Evolutionary conservation across 2,113 vertebrate species (phyloP), one percentile per base, ranked within the genome.

Genomic region (human): DNA sequence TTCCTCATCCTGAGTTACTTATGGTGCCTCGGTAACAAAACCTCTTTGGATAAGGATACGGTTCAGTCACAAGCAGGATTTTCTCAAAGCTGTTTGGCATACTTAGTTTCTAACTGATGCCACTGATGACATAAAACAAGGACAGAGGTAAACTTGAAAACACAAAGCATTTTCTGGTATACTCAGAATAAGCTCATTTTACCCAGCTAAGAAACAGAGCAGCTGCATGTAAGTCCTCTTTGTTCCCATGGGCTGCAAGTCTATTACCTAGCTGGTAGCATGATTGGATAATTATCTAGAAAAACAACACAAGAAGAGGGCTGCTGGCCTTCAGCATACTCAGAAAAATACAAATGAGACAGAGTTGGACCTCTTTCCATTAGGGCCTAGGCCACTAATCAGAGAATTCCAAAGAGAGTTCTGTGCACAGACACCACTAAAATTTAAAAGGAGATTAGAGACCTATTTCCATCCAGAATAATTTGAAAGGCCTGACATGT

Each of bases 401-500:
- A 88, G 87, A 96, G 64, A 96, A 92, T 84, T 94, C 73, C 68
- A 48, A 96, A 68, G 73, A 92, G 70, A 96, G 92, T 92, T 92
- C 68, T 78, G 50, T 59, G 48, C 38, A 72, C 48, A 84, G 80
- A 80, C 68, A 73, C 92, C 27, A 94, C 87, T 90, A 96, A 92
- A 92, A 98, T 84, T 95, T 97, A 85, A 96, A 96, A 93, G 55
- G 83, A 61, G 40, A 92, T 96, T 89, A 87, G 87, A 97, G 88
- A 96, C 55, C 43, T 20, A 59, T 84, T 93, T 96, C 85, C 32
- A 97, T 76, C 64, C 87, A 90, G 94, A 92, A 96, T 85, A 81
- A 90, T 92, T 84, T 88, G 75, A 91, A 97, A 90, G 40, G 43
- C 78, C 91, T 96, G 95, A 90, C 92, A 93, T 43, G 40, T 45